Percentiles rank a stretch among this genome's conserved stretches.
phyloP scores from a whole-genome alignment of 2,113 vertebrate species.

The Tringa solitaria region DNA sequence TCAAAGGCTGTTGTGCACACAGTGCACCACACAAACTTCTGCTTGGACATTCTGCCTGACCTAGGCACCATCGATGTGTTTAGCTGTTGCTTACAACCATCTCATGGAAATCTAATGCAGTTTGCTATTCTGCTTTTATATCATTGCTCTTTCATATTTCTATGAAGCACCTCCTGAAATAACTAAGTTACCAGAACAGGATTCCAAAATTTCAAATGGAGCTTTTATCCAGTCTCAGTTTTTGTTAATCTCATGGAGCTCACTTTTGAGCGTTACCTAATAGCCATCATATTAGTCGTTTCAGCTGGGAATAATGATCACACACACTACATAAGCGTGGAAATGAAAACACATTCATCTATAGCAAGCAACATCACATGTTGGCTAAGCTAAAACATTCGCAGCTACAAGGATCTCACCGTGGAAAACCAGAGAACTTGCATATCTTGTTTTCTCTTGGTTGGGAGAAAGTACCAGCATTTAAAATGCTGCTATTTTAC shows the following conservation, averaged over 20 bases:
- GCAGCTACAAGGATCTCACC: background rate
- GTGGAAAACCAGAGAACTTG: background rate
- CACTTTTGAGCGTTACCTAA: background rate
- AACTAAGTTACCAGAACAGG: background rate
- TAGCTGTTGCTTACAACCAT: background rate
- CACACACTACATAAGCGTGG: background rate
- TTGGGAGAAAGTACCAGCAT: background rate
- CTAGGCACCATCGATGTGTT: accelerated
- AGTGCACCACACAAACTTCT: accelerated
- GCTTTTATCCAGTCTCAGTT: background rate
- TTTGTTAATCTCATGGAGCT: background rate
- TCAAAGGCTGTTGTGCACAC: background rate
- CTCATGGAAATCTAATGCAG: background rate
- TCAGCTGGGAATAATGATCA: background rate
- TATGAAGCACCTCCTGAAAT: background rate
- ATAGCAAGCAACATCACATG: background rate
- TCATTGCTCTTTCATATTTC: background rate
- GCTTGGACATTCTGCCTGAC: background rate
- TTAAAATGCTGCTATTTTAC: background rate
- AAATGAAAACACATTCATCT: background rate
- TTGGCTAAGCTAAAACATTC: background rate
- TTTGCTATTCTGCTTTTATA: background rate
- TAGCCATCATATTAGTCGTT: background rate
- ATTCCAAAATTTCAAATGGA: background rate
- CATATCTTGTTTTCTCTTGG: background rate